Percentiles rank a stretch among this genome's conserved stretches.
These are phyloP conservation scores for Carpatolechia fugitivella DNA, from an alignment of 2,888 invertebrate genomes.

Conservation along the genomic window DNA sequence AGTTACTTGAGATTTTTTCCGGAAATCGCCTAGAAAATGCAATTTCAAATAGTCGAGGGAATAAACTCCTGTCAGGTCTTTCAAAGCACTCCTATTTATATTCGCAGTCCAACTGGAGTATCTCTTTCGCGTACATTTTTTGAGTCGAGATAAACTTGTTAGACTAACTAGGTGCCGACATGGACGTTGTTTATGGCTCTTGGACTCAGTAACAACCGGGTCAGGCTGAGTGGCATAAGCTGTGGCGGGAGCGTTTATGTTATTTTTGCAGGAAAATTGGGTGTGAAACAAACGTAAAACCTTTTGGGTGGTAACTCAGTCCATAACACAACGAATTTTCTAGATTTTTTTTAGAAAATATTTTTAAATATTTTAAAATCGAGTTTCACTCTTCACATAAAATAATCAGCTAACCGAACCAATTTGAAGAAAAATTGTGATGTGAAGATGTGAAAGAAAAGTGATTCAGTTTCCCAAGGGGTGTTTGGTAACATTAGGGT, in stretches of 20 bases:
- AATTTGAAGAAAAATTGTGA: too few relatives aligned
- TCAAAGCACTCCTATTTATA: conserved; percentile 12
- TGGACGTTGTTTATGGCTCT: conserved; percentile 48
- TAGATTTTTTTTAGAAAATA: too few relatives aligned
- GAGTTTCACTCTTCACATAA: too few relatives aligned
- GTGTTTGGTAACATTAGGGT: too few relatives aligned
- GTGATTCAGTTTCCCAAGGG: too few relatives aligned
- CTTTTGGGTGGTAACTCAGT: too few relatives aligned
- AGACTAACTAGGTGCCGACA: conserved; percentile 46
- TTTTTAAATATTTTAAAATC: too few relatives aligned
- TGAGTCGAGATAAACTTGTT: conserved; percentile 48
- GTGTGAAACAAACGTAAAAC: too few relatives aligned
- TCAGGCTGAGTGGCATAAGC: conserved; percentile 29
- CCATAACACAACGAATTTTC: too few relatives aligned
- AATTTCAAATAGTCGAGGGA: neutral
- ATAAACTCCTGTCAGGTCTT: neutral
- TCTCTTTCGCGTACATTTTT: conserved; percentile 39
- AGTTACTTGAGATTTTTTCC: neutral
- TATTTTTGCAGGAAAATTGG: too few relatives aligned
- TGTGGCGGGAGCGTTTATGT: conserved; percentile 16
- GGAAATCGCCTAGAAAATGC: neutral
- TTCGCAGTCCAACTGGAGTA: conserved; percentile 14
- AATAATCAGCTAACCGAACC: too few relatives aligned
- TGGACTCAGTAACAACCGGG: conserved; percentile 43
- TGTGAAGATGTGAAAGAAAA: too few relatives aligned